phyloP scores from a whole-genome alignment of 2,888 invertebrate genomes.

The Fragum sueziense region DNA sequence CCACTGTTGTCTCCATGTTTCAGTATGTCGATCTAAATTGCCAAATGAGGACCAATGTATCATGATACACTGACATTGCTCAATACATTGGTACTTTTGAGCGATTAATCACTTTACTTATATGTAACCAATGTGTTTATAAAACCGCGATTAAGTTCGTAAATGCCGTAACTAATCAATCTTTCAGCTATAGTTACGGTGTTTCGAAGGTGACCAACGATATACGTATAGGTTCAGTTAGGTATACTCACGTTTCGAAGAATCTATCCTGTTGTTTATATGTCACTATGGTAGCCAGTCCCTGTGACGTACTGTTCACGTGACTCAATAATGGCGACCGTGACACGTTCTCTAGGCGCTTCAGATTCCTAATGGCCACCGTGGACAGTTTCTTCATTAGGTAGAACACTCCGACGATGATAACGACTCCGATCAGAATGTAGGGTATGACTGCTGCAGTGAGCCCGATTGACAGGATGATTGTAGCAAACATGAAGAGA shows the following conservation, averaged over 20 bases:
- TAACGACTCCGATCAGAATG: slow-evolving; percentile 70
- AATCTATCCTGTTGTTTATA: slow-evolving; percentile 85
- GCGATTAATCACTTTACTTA: no score
- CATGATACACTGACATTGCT: no score
- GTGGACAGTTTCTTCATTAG: slow-evolving; percentile 80
- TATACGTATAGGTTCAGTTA: no score
- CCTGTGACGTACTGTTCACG: slow-evolving; percentile 85
- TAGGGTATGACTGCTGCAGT: slow-evolving; percentile 56
- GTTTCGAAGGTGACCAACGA: no score
- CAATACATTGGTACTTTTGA: no score
- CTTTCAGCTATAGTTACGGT: no score
- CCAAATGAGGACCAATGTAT: no score
- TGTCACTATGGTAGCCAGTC: slow-evolving; percentile 85
- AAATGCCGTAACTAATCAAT: no score
- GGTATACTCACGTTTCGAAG: slow-evolving; percentile 81
- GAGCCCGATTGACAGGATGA: slow-evolving; percentile 55
- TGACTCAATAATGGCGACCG: slow-evolving; percentile 85
- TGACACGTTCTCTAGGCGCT: slow-evolving; percentile 84
- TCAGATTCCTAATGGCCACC: slow-evolving; percentile 77
- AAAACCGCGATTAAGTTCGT: no score
- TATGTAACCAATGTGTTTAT: no score
- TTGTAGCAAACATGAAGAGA: slow-evolving; percentile 45
- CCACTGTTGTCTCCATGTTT: no score
- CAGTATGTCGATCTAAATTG: no score
- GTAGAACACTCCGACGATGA: slow-evolving; percentile 77